phyloP scores from a whole-genome alignment of 2,888 invertebrate genomes.

The Drosophila colorata region DNA sequence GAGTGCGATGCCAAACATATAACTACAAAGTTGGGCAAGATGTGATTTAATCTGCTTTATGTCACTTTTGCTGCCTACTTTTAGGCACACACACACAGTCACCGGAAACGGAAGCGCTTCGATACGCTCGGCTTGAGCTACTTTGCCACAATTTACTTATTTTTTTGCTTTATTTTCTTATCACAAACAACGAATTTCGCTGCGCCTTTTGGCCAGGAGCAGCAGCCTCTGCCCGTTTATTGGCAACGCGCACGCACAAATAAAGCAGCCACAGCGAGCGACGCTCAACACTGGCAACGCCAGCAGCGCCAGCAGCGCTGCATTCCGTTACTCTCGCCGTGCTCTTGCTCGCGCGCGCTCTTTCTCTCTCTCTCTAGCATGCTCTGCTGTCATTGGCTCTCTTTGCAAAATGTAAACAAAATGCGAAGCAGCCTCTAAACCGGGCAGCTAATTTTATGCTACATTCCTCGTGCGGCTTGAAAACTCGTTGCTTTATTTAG shows the following conservation, averaged over 20 bases:
- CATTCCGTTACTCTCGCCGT: conserved; percentile 44
- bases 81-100: conserved; percentile 20
- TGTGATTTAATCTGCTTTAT: conserved; percentile 7
- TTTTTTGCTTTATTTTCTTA: conserved; percentile 47
- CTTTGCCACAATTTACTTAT: conserved; percentile 14
- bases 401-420: conserved; percentile 50
- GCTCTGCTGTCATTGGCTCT: conserved; percentile 11
- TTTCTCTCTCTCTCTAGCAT: neutral
- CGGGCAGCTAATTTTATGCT: conserved; percentile 9
- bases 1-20: conserved; percentile 27
- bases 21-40: conserved; percentile 20
- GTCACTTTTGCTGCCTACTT: conserved; percentile 46
- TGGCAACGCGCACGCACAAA: conserved; percentile 78
- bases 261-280: conserved; percentile 55
- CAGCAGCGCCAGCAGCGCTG: conserved; percentile 36
- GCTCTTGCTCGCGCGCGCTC: neutral
- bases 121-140: conserved; percentile 7
- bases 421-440: conserved; percentile 10
- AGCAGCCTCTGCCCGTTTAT: conserved; percentile 74
- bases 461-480: neutral
- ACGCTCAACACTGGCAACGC: conserved; percentile 32
- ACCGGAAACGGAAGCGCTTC: conserved; percentile 26
- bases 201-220: conserved; percentile 65
- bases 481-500: neutral
- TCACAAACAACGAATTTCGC: conserved; percentile 65